phyloP scores from a whole-genome alignment of 2,888 invertebrate genomes.

The Platycheirus rosarum region DNA sequence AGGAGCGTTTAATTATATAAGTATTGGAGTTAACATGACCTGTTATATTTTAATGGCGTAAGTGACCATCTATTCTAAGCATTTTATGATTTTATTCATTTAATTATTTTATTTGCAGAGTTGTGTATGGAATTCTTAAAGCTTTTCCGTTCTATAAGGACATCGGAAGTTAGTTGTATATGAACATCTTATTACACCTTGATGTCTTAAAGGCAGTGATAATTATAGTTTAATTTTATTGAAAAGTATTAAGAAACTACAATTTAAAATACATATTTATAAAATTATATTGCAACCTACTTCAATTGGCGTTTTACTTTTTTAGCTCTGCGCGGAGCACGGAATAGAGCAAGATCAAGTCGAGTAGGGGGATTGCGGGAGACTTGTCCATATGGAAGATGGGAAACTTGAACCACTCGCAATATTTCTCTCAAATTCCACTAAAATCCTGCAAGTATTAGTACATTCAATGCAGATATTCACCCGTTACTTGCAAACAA shows the following conservation, averaged over 20 bases:
- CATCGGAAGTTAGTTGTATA: constrained; percentile 77
- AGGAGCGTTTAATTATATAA: constrained; percentile 85
- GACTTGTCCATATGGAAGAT: too few species aligned
- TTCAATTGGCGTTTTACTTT: background rate
- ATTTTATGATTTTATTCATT: constrained; percentile 8
- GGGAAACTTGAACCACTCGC: too few species aligned
- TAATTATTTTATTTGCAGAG: constrained; percentile 77
- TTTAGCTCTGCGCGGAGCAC: too few species aligned
- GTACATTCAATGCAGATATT: too few species aligned
- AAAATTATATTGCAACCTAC: background rate
- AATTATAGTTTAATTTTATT: constrained; percentile 14
- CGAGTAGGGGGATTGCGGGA: too few species aligned
- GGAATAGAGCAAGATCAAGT: too few species aligned
- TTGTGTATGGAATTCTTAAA: constrained; percentile 80
- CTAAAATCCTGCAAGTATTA: too few species aligned
- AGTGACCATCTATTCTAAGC: constrained; percentile 78
- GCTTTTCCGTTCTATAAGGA: constrained; percentile 78
- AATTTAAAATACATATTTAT: constrained; percentile 14
- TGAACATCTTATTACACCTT: constrained; percentile 24
- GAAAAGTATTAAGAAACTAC: constrained; percentile 38
- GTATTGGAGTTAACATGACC: constrained; percentile 82
- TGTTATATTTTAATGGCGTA: constrained; percentile 84
- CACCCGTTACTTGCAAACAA: too few species aligned
- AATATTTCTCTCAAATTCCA: too few species aligned
- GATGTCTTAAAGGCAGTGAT: constrained; percentile 49